phyloP scores from a whole-genome alignment of 2,113 vertebrate genomes.

The Cebus imitator region DNA sequence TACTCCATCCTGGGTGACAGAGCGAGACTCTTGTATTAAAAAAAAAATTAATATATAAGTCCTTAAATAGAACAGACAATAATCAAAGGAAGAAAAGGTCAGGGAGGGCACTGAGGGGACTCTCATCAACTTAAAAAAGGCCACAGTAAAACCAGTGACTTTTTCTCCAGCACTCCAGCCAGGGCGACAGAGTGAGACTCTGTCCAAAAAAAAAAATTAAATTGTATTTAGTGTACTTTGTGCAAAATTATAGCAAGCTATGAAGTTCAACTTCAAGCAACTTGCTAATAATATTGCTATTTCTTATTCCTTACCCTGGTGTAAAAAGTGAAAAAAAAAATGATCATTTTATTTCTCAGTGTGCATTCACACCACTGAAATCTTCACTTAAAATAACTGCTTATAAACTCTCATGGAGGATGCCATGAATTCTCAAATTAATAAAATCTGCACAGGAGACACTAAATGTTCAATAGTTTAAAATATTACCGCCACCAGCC shows the following conservation, averaged over 20 bases:
- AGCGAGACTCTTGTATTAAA: not conserved
- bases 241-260: not conserved
- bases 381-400: not conserved
- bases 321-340: not conserved
- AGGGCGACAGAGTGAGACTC: no score
- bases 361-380: not conserved
- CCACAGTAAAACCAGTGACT: not conserved
- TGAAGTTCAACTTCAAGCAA: not conserved
- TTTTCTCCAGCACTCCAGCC: not conserved
- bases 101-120: fast-evolving
- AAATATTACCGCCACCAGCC: not conserved
- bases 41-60: not conserved
- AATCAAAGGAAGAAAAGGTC: not conserved
- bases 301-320: not conserved
- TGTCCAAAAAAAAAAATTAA: not conserved
- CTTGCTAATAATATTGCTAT: not conserved
- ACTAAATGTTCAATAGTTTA: not conserved
- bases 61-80: not conserved
- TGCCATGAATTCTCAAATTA: not conserved
- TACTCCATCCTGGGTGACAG: not conserved
- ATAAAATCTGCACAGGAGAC: not conserved
- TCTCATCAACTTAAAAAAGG: not conserved
- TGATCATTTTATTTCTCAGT: not conserved
- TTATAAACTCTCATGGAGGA: not conserved
- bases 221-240: not conserved